Percentiles rank a stretch among this genome's conserved stretches.
Evolutionary conservation across 2,113 vertebrate species (phyloP).

Genomic region (Saccopteryx bilineata): DNA sequence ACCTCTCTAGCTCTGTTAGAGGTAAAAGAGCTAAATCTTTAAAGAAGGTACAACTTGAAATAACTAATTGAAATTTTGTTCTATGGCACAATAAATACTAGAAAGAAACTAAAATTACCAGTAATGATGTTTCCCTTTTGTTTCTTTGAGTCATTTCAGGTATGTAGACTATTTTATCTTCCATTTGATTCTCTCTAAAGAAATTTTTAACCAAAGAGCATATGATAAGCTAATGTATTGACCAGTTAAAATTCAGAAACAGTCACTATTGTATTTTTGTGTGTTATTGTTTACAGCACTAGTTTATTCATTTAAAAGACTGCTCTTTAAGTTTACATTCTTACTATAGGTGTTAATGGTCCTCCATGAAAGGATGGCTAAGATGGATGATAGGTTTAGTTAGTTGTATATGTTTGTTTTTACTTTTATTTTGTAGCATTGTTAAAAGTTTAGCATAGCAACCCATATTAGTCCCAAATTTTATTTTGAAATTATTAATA

Average conservation of each 20-base stretch:
- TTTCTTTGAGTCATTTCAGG: slow-evolving; percentile 45
- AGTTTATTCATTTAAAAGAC: slow-evolving; percentile 63
- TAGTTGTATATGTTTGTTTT: slow-evolving; percentile 28
- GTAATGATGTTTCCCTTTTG: slow-evolving; percentile 7
- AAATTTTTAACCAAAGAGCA: slow-evolving; percentile 38
- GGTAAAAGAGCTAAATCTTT: slow-evolving; percentile 25
- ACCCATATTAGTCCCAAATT: not conserved
- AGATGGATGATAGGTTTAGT: not conserved
- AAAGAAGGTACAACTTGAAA: slow-evolving; percentile 31
- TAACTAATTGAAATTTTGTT: slow-evolving; percentile 57
- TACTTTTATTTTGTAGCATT: slow-evolving; percentile 48
- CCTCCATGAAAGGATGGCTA: not conserved
- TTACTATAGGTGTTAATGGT: not conserved
- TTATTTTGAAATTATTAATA: slow-evolving; percentile 46
- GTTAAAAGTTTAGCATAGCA: slow-evolving; percentile 20
- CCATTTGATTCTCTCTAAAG: not conserved
- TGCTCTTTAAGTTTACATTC: slow-evolving; percentile 11
- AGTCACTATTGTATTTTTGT: not conserved
- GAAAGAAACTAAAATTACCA: slow-evolving; percentile 24
- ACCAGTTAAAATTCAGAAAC: slow-evolving; percentile 26
- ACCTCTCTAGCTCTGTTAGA: not conserved
- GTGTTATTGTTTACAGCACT: slow-evolving; percentile 7
- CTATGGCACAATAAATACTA: slow-evolving; percentile 10
- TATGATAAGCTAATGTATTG: slow-evolving; percentile 2
- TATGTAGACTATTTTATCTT: slow-evolving; percentile 27